Conservation (phyloP, 2,888 invertebrate genomes). For the Eupithecia dodoneata region DNA sequence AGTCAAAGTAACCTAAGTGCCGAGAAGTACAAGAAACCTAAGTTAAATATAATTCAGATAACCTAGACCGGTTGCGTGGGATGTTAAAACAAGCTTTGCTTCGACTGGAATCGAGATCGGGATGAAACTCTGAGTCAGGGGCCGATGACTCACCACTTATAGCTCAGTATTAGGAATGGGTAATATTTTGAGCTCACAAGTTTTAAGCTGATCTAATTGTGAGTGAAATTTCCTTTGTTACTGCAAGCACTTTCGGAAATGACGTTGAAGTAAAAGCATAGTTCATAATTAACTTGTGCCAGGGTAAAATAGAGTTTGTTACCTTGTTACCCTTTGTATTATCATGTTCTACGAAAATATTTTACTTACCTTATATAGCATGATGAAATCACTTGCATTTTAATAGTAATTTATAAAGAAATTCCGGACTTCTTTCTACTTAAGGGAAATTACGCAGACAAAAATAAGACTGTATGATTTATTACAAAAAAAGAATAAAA, state of each 20-base stretch:
- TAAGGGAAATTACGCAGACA: background rate
- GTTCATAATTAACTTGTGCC: conserved; percentile 1
- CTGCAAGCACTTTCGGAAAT: conserved; percentile 38
- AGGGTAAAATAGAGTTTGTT: background rate
- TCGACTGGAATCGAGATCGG: conserved; percentile 47
- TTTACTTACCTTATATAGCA: background rate
- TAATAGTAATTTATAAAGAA: background rate
- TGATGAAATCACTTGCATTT: background rate
- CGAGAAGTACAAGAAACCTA: conserved; percentile 19
- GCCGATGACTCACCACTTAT: conserved; percentile 71
- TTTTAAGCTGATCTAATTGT: conserved; percentile 44
- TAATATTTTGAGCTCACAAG: conserved; percentile 53
- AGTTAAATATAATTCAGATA: conserved; percentile 48
- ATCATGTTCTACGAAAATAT: background rate
- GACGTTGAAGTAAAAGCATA: conserved; percentile 19
- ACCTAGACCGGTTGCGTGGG: conserved; percentile 55
- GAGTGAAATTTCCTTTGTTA: conserved; percentile 42
- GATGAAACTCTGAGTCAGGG: conserved; percentile 67
- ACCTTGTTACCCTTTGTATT: conserved; percentile 6
- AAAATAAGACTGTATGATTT: background rate
- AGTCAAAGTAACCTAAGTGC: conserved; percentile 13
- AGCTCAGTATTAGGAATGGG: conserved; percentile 59
- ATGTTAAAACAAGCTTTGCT: conserved; percentile 39
- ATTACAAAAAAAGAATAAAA: background rate
- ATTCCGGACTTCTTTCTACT: background rate